Percentiles rank a stretch among this genome's conserved stretches.
phyloP scores from a whole-genome alignment of 2,113 vertebrate species.

The Chunga burmeisteri region DNA sequence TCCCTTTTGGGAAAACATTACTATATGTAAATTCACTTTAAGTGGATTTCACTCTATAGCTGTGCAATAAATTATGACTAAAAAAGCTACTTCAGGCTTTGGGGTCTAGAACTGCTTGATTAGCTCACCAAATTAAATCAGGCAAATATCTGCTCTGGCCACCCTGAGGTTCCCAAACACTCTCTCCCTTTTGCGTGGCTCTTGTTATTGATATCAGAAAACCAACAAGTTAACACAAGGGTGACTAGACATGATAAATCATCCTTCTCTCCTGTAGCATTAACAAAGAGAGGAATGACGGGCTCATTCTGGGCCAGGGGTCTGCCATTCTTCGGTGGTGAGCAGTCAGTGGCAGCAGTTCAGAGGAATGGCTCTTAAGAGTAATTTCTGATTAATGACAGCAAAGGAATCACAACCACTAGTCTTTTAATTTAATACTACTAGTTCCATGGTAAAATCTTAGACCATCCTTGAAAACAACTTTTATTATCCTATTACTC shows the following conservation, averaged over 20 bases:
- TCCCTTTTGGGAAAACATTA: background rate
- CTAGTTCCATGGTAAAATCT: background rate
- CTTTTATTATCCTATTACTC: constrained; percentile 28
- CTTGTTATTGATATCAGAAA: background rate
- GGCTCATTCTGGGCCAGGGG: background rate
- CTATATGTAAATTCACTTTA: background rate
- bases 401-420: background rate
- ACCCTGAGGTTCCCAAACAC: background rate
- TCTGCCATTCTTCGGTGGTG: background rate
- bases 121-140: background rate
- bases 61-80: background rate
- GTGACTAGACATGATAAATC: background rate
- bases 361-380: background rate
- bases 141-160: background rate
- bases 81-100: background rate
- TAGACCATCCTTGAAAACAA: constrained; percentile 18
- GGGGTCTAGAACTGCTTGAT: background rate
- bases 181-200: background rate
- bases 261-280: background rate
- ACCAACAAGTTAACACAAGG: background rate
- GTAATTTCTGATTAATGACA: background rate
- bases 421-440: background rate
- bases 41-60: background rate
- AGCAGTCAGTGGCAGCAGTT: background rate
- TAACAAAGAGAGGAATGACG: background rate